A percentile compares a stretch with the other conserved stretches of the same genome.
Evolutionary conservation across 2,888 invertebrate species (phyloP).

Genomic region (Eupeodes latifasciatus): DNA sequence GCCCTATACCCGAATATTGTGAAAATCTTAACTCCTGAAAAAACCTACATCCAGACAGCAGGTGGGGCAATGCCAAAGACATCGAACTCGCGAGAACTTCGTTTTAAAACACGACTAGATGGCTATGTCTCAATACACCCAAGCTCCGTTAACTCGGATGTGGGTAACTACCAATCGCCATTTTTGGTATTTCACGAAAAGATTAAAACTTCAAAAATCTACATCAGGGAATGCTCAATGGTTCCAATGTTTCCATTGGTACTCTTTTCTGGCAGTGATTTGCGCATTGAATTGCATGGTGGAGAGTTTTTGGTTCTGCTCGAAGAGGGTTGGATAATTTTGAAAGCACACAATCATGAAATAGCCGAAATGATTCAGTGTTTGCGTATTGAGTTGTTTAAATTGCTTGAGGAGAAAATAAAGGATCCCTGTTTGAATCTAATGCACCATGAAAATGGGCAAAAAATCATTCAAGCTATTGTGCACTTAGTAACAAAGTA

Average conservation of each 20-base stretch:
- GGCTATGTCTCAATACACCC: conserved; percentile 91
- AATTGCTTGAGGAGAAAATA: conserved; percentile 93
- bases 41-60: conserved; percentile 89
- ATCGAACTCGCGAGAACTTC: conserved; percentile 89
- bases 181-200: conserved; percentile 93
- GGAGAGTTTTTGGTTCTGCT: conserved; percentile 90
- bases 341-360: conserved; percentile 90
- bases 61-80: conserved; percentile 90
- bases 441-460: conserved; percentile 89
- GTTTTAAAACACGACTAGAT: conserved; percentile 90
- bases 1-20: conserved; percentile 97
- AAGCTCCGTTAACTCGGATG: conserved; percentile 89
- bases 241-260: conserved; percentile 90
- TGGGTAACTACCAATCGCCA: conserved; percentile 89
- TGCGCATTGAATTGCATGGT: conserved; percentile 89
- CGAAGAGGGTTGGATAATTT: conserved; percentile 93
- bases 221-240: conserved; percentile 92
- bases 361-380: conserved; percentile 93
- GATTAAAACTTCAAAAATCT: conserved; percentile 91
- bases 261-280: conserved; percentile 89
- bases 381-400: conserved; percentile 90
- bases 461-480: conserved; percentile 90
- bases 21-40: conserved; percentile 91
- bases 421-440: conserved; percentile 91
- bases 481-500: conserved; percentile 87